These are phyloP conservation scores for Cerastis leucographa DNA, from an alignment of 2,888 invertebrate genomes.

Conservation along the genomic window DNA sequence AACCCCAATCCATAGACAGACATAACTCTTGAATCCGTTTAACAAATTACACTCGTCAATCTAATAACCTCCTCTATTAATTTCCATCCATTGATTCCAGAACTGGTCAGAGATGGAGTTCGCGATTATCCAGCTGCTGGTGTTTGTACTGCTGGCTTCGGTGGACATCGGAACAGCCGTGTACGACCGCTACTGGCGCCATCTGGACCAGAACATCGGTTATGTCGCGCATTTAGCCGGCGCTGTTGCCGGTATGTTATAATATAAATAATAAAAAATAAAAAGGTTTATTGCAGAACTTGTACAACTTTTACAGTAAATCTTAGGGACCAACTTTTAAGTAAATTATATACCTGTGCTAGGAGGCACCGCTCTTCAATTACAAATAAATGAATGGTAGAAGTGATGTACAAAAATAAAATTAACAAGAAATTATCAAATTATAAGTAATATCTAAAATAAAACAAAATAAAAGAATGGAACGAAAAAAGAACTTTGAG, in stretches of 20 bases:
- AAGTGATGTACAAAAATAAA: too few relatives aligned
- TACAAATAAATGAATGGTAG: too few relatives aligned
- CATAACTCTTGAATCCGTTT: background rate
- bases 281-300: too few relatives aligned
- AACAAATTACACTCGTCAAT: background rate
- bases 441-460: too few relatives aligned
- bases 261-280: too few relatives aligned
- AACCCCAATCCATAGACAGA: background rate
- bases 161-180: slow-evolving; percentile 97
- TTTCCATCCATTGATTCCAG: slow-evolving; percentile 85
- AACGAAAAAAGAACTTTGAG: too few relatives aligned
- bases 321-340: too few relatives aligned
- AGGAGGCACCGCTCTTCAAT: too few relatives aligned
- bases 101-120: slow-evolving; percentile 99
- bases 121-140: slow-evolving; percentile 95
- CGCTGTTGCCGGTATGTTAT: slow-evolving; percentile 95
- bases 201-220: slow-evolving; percentile 94
- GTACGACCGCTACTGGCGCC: slow-evolving; percentile 95
- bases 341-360: too few relatives aligned
- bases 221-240: slow-evolving; percentile 98
- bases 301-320: too few relatives aligned
- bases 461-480: too few relatives aligned
- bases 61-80: background rate
- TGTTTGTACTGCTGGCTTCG: slow-evolving; percentile 95
- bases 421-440: too few relatives aligned